Percentiles rank a stretch among this genome's conserved stretches.
phyloP scores from a whole-genome alignment of 2,888 invertebrate species.

The Thecophora atra region DNA sequence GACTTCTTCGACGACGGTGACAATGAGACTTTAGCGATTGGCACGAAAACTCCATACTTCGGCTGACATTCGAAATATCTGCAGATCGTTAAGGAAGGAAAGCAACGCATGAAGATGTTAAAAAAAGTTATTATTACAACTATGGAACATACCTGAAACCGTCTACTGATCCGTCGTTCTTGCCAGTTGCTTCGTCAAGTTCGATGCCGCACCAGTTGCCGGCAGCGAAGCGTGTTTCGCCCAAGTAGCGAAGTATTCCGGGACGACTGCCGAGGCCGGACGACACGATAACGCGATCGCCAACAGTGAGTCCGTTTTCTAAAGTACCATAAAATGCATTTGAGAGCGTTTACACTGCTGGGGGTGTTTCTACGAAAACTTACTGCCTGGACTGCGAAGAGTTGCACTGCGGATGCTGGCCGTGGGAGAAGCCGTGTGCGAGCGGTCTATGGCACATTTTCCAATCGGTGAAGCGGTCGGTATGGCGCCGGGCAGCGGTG shows the following conservation, averaged over 20 bases:
- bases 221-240: conserved; percentile 87
- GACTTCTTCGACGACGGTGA: conserved; percentile 79
- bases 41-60: conserved; percentile 93
- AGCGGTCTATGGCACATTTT: conserved; percentile 62
- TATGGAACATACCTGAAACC: conserved; percentile 77
- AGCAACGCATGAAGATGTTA: neutral
- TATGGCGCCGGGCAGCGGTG: conserved; percentile 73
- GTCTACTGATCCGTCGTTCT: conserved; percentile 94
- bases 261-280: conserved; percentile 88
- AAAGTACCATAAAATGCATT: conserved; percentile 13
- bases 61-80: conserved; percentile 95
- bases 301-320: conserved; percentile 77
- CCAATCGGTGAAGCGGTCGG: conserved; percentile 59
- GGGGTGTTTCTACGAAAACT: conserved; percentile 42
- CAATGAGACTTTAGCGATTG: conserved; percentile 86
- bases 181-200: conserved; percentile 91
- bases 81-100: conserved; percentile 60
- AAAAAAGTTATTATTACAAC: neutral
- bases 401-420: conserved; percentile 61
- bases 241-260: conserved; percentile 86
- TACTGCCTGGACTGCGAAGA: conserved; percentile 61
- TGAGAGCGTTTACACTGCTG: neutral
- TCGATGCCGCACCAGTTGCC: conserved; percentile 98
- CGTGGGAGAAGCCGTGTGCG: conserved; percentile 63
- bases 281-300: conserved; percentile 91